phyloP scores from a whole-genome alignment of 2,797 vertebrate genomes.

The Thunnus albacares region DNA sequence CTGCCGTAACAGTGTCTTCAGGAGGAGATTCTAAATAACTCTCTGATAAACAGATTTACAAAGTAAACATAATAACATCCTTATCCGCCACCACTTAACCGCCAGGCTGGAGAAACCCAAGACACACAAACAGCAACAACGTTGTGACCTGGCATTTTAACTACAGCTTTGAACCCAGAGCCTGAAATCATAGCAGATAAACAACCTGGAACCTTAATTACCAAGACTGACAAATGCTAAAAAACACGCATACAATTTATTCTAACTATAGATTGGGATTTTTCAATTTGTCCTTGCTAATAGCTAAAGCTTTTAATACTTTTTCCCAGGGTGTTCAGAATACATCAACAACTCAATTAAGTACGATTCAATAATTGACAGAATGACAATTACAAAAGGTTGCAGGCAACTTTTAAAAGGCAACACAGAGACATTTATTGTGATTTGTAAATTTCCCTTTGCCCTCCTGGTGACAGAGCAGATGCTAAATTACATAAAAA shows the following conservation, averaged over 20 bases:
- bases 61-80: conserved; percentile 21
- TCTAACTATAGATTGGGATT: background rate
- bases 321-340: background rate
- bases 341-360: conserved; percentile 7
- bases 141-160: conserved; percentile 21
- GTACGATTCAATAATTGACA: conserved; percentile 1
- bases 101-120: background rate
- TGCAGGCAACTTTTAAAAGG: conserved; percentile 18
- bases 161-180: background rate
- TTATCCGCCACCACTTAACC: conserved; percentile 5
- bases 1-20: conserved; percentile 29
- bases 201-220: background rate
- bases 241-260: background rate
- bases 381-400: conserved; percentile 29
- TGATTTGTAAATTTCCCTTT: background rate
- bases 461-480: conserved; percentile 10
- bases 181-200: background rate
- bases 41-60: conserved; percentile 42
- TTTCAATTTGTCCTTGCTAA: background rate
- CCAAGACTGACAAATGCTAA: background rate
- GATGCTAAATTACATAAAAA: conserved; percentile 12
- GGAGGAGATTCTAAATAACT: conserved; percentile 35
- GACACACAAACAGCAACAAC: background rate
- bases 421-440: conserved; percentile 9
- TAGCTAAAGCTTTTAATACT: background rate